Evolutionary conservation across 1,140 invertebrate genomes (phyloP).

Genomic region (Brachionus koreanus): DNA sequence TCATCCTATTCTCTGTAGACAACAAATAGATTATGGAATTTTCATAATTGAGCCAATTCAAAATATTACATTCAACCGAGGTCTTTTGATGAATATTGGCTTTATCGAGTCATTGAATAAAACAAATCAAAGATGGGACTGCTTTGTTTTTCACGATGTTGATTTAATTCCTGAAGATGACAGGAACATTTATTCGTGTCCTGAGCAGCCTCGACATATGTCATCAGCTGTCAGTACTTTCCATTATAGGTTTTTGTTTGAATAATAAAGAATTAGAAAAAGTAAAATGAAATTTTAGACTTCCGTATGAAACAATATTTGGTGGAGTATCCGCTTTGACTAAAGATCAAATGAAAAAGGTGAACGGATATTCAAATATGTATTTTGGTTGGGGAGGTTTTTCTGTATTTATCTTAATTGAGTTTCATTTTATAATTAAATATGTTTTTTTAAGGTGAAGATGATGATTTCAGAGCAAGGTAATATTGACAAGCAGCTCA

Average conservation of each 20-base stretch:
- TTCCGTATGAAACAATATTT: constrained; percentile 73
- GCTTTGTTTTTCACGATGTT: constrained; percentile 92
- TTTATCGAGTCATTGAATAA: constrained; percentile 77
- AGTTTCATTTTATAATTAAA: neutral
- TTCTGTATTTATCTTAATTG: neutral
- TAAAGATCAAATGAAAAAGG: constrained; percentile 30
- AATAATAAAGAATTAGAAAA: neutral
- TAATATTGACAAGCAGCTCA: neutral
- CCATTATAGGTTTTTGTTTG: constrained; percentile 62
- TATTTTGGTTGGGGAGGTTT: constrained; percentile 47
- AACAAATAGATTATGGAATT: constrained; percentile 51
- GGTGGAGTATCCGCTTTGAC: constrained; percentile 44
- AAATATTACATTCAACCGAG: constrained; percentile 74
- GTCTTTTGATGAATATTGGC: constrained; percentile 88
- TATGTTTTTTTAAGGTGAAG: neutral
- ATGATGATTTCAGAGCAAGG: constrained; percentile 32
- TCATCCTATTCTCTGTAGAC: constrained; percentile 49
- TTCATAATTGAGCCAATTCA: constrained; percentile 50
- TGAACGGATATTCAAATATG: constrained; percentile 42
- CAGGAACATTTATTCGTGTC: constrained; percentile 82
- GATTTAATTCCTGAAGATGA: constrained; percentile 88
- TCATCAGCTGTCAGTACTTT: constrained; percentile 86
- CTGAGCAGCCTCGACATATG: constrained; percentile 67
- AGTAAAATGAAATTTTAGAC: constrained; percentile 45
- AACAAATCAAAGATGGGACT: constrained; percentile 68